phyloP scores from a whole-genome alignment of 2,797 vertebrate genomes.

The Spatula versicolor region DNA sequence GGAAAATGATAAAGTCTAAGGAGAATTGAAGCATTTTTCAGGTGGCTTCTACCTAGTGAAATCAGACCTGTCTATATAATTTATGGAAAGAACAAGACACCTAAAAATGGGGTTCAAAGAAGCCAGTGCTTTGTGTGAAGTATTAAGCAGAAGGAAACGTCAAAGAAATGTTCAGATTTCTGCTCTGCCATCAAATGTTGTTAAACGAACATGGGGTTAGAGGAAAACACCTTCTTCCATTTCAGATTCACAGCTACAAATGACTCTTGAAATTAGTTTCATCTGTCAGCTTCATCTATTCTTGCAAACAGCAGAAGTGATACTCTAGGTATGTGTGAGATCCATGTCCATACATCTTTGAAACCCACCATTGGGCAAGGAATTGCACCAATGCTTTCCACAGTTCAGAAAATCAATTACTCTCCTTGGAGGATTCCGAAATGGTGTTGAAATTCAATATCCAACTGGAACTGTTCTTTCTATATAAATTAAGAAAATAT shows the following conservation, averaged over 20 bases:
- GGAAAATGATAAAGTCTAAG: slow-evolving; percentile 9
- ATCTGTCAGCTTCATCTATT: slow-evolving; percentile 39
- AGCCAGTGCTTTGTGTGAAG: slow-evolving; percentile 42
- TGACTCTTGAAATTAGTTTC: slow-evolving; percentile 49
- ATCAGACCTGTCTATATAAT: slow-evolving; percentile 10
- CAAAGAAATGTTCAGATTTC: slow-evolving; percentile 36
- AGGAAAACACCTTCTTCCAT: slow-evolving; percentile 42
- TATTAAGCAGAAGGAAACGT: slow-evolving; percentile 45
- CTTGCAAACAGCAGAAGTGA: slow-evolving; percentile 13
- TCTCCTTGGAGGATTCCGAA: background rate
- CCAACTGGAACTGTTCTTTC: background rate
- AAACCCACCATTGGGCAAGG: background rate
- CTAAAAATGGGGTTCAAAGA: slow-evolving; percentile 52
- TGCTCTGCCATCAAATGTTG: slow-evolving; percentile 20
- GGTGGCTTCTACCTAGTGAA: background rate
- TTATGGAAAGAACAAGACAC: slow-evolving; percentile 26
- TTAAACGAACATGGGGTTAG: background rate
- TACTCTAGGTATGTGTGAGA: background rate
- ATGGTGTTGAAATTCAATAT: background rate
- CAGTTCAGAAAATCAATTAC: background rate
- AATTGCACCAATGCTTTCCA: background rate
- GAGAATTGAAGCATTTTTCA: slow-evolving; percentile 27
- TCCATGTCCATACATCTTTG: background rate
- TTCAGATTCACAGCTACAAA: slow-evolving; percentile 34
- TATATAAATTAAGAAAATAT: background rate